Evolutionary conservation across 2,888 invertebrate species (phyloP).

Genomic region (Sarcophaga variegata): DNA sequence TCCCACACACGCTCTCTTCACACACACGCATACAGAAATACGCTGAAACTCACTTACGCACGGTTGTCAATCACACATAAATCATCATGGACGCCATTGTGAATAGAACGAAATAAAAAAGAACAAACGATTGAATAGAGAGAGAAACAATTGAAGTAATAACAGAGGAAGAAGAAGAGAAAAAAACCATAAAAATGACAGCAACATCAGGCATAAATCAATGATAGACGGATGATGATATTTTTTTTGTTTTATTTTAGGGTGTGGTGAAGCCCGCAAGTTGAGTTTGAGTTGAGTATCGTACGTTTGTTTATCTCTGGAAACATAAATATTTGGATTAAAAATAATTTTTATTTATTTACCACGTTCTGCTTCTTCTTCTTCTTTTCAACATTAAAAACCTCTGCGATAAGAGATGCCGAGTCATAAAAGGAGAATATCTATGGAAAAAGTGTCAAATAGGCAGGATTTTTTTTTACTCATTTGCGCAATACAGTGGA

Average conservation of each 20-base stretch:
- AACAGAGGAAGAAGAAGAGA: not conserved
- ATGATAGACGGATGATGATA: conserved; percentile 45
- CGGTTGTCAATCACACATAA: conserved; percentile 67
- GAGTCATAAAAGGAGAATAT: conserved; percentile 43
- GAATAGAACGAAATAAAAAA: conserved; percentile 38
- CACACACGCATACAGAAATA: conserved; percentile 3
- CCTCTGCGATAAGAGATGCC: conserved; percentile 48
- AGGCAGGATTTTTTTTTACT: conserved; percentile 38
- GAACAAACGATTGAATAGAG: conserved; percentile 9
- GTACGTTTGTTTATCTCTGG: conserved; percentile 55
- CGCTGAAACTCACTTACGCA: conserved; percentile 24
- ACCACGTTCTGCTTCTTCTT: not conserved
- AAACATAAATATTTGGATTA: conserved; percentile 68
- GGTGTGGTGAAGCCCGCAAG: conserved; percentile 50
- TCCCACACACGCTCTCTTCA: not conserved
- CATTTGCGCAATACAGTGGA: conserved; percentile 39
- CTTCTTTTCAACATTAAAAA: conserved; percentile 36
- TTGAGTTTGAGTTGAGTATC: not conserved
- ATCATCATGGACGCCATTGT: conserved; percentile 67
- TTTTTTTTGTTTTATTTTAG: conserved; percentile 1
- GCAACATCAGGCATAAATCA: conserved; percentile 55
- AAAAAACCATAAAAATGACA: conserved; percentile 7
- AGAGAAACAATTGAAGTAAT: not conserved
- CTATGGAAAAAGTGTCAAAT: conserved; percentile 59
- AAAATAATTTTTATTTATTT: conserved; percentile 47